Percentiles rank a stretch among this genome's conserved stretches.
Conservation (phyloP, 2,113 vertebrate genomes). For the Hippocampus abdominalis region DNA sequence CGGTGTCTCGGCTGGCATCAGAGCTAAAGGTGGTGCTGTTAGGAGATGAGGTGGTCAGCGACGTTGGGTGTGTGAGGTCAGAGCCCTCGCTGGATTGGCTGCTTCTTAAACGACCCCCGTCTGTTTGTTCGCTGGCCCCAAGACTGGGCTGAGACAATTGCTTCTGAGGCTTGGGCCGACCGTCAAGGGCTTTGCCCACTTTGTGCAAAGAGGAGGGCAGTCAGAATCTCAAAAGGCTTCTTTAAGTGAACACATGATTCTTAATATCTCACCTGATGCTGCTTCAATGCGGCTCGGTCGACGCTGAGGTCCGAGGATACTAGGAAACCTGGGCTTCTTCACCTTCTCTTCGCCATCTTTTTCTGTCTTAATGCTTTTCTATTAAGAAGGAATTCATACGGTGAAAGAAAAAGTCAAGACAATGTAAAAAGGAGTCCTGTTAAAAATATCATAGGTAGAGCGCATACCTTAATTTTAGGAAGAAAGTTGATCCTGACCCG, state of each 20-base stretch:
- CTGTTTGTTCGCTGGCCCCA: constrained; percentile 78
- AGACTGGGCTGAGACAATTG: constrained; percentile 77
- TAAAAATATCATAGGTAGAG: neutral
- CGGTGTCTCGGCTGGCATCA: constrained; percentile 72
- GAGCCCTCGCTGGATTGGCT: constrained; percentile 80
- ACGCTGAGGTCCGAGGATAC: constrained; percentile 85
- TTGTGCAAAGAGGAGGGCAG: constrained; percentile 4
- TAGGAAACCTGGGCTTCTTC: constrained; percentile 86
- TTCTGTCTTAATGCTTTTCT: constrained; percentile 92
- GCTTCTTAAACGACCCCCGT: constrained; percentile 73
- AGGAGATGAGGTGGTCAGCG: constrained; percentile 68
- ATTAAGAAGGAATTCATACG: constrained; percentile 22
- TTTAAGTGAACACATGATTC: neutral
- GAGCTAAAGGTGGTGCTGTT: constrained; percentile 64
- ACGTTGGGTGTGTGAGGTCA: constrained; percentile 68
- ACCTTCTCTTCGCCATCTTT: constrained; percentile 92
- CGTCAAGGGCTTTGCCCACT: constrained; percentile 83
- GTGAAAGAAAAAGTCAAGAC: neutral
- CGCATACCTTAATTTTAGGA: constrained; percentile 86
- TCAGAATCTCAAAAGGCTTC: neutral
- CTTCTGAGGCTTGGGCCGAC: constrained; percentile 82
- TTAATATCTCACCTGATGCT: constrained; percentile 76
- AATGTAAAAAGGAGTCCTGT: neutral
- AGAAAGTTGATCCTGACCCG: constrained; percentile 85
- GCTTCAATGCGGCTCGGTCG: constrained; percentile 84